Evolutionary conservation across 92 coral and sea anemone species (phyloP).

Genomic region (Porites cylindrica): DNA sequence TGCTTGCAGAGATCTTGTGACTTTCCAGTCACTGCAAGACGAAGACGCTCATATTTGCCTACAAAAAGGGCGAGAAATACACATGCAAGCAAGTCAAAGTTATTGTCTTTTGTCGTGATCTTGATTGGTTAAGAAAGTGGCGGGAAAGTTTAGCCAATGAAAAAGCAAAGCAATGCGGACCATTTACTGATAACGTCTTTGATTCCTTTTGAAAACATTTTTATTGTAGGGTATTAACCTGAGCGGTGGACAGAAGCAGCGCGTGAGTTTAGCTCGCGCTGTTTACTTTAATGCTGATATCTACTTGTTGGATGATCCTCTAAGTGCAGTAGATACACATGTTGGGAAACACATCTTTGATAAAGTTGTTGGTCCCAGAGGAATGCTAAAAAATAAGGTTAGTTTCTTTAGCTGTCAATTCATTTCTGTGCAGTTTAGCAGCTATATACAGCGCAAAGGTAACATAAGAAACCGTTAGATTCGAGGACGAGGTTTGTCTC

Average conservation of each 20-base stretch:
- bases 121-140: too few relatives aligned
- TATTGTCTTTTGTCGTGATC: too few relatives aligned
- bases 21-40: too few relatives aligned
- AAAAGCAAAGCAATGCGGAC: too few relatives aligned
- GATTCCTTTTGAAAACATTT: background rate
- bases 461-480: too few relatives aligned
- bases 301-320: slow-evolving; percentile 93
- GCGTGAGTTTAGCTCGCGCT: slow-evolving; percentile 92
- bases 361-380: slow-evolving; percentile 86
- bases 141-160: too few relatives aligned
- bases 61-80: too few relatives aligned
- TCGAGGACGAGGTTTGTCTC: too few relatives aligned
- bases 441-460: too few relatives aligned
- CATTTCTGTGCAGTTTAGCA: background rate
- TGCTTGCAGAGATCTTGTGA: too few relatives aligned
- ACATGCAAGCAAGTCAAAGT: too few relatives aligned
- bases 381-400: slow-evolving; percentile 77
- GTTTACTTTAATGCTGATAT: slow-evolving; percentile 92
- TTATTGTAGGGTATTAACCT: slow-evolving; percentile 85
- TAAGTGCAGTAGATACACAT: slow-evolving; percentile 93
- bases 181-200: background rate
- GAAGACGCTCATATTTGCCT: too few relatives aligned
- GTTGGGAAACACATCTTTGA: slow-evolving; percentile 97
- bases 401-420: background rate
- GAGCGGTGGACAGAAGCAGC: slow-evolving; percentile 97